Percentiles rank a stretch among this genome's conserved stretches.
Evolutionary conservation across 1,140 invertebrate species (phyloP).

Genomic region (Drosophila pandora): DNA sequence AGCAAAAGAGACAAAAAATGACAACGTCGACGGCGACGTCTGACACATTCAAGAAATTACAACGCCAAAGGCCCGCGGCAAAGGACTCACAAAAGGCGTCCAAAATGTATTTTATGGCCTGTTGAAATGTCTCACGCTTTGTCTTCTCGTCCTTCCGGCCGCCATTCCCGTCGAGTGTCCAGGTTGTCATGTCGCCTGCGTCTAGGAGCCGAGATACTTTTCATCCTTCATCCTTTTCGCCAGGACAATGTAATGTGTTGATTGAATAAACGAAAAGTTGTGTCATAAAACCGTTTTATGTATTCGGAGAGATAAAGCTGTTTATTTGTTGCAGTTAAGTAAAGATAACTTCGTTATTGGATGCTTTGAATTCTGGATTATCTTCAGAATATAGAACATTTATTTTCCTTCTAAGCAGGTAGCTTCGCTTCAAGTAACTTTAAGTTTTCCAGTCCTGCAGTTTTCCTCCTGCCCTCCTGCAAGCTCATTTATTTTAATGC

Average conservation of each 20-base stretch:
- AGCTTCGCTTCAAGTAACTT: conserved; percentile 25
- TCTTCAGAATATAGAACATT: not conserved
- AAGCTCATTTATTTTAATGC: conserved; percentile 77
- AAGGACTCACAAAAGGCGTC: conserved; percentile 60
- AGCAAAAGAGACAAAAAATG: conserved; percentile 15
- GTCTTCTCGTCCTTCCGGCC: not conserved
- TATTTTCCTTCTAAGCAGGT: conserved; percentile 19
- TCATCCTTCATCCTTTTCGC: conserved; percentile 7
- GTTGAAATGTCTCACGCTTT: conserved; percentile 69
- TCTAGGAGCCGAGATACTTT: conserved; percentile 6
- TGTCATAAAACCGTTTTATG: conserved; percentile 15
- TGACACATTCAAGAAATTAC: conserved; percentile 81
- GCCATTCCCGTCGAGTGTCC: conserved; percentile 20
- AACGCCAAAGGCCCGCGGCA: conserved; percentile 58
- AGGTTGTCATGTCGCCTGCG: conserved; percentile 39
- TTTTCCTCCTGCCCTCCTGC: conserved; percentile 2
- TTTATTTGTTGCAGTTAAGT: not conserved
- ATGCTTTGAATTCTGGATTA: not conserved
- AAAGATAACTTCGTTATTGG: not conserved
- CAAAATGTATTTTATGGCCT: conserved; percentile 78
- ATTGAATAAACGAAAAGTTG: conserved; percentile 40
- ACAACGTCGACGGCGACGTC: conserved; percentile 27
- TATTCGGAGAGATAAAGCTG: not conserved
- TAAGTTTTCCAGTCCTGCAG: conserved; percentile 5
- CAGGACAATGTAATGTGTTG: conserved; percentile 22